Evolutionary conservation across 2,113 vertebrate genomes (phyloP), one percentile per base, ranked within the genome.

Genomic region (Parus major): DNA sequence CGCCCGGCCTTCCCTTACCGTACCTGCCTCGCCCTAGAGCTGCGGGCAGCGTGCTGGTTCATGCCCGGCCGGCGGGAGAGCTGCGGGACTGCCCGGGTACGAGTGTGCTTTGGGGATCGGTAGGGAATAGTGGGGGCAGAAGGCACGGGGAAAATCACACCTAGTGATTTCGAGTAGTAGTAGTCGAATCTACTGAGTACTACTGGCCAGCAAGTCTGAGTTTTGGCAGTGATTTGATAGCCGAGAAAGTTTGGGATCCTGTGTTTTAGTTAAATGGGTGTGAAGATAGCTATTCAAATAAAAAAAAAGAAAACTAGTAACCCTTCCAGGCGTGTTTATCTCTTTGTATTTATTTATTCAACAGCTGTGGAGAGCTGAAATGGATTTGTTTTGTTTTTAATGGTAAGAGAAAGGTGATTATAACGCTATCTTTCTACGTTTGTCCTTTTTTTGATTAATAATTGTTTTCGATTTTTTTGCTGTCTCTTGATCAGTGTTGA

Each of bases 101-200:
- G 39, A 2, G 0, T 11, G 33, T 25, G 70, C 57, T 16, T 5
- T 5, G 2, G 1, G 41, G 10, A 4, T 3, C 1, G 15, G 22
- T 2, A 0, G 7, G 23, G 12, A 9, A 3, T 0, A 7, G 31
- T 1, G 5, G 1, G 10, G 25, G 2, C 17, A 15, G 27, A 10
- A 44, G 21, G 3, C 41, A 3, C 9, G 3, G 33, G 12, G 1
- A 4, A 28, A 56, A 9, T 31, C 9, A 1, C 10, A 1, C 7
- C 12, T 39, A 0, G 39, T 39, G 11, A 39, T 39, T 39, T 39
- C 39, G 39, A 39, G 39, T 39, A 39, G 39, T 39, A 39, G 11
- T 39, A 39, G 11, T 12, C 0, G 11, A 3, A 4, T 64, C 15
- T 5, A 0, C 10, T 23, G n/a, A 1, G 25, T 46, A 0, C 13